Evolutionary conservation across 1,140 invertebrate species (phyloP).

Genomic region (Tribolium madens): DNA sequence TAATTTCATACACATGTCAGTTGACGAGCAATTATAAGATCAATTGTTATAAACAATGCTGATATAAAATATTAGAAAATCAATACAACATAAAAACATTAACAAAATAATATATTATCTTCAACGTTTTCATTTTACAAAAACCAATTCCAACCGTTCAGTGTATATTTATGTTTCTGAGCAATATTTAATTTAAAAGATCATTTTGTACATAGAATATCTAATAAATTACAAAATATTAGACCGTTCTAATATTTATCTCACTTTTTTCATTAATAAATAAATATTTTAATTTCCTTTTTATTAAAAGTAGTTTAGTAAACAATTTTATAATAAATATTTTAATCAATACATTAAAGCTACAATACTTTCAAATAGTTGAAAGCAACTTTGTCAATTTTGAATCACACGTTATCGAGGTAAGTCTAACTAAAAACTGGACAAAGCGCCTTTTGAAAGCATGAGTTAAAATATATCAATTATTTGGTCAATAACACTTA

Average conservation of each 20-base stretch:
- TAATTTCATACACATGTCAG: slow-evolving; percentile 46
- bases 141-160: slow-evolving; percentile 48
- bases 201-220: slow-evolving; percentile 39
- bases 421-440: slow-evolving; percentile 43
- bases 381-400: slow-evolving; percentile 53
- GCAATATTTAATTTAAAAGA: slow-evolving; percentile 48
- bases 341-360: slow-evolving; percentile 41
- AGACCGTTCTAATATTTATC: slow-evolving; percentile 57
- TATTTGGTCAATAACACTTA: slow-evolving; percentile 65
- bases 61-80: slow-evolving; percentile 45
- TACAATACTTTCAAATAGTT: slow-evolving; percentile 47
- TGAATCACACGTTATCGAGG: slow-evolving; percentile 50
- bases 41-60: slow-evolving; percentile 30
- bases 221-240: slow-evolving; percentile 57
- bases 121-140: slow-evolving; percentile 42
- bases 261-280: slow-evolving; percentile 57
- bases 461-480: slow-evolving; percentile 51
- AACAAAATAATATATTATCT: slow-evolving; percentile 51
- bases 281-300: slow-evolving; percentile 56
- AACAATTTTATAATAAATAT: slow-evolving; percentile 47
- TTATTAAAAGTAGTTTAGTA: slow-evolving; percentile 49
- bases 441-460: slow-evolving; percentile 44
- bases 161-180: slow-evolving; percentile 42
- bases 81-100: slow-evolving; percentile 48
- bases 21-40: slow-evolving; percentile 23